Evolutionary conservation across 2,113 vertebrate species (phyloP).

Genomic region (Machaerirhynchus nigripectus): DNA sequence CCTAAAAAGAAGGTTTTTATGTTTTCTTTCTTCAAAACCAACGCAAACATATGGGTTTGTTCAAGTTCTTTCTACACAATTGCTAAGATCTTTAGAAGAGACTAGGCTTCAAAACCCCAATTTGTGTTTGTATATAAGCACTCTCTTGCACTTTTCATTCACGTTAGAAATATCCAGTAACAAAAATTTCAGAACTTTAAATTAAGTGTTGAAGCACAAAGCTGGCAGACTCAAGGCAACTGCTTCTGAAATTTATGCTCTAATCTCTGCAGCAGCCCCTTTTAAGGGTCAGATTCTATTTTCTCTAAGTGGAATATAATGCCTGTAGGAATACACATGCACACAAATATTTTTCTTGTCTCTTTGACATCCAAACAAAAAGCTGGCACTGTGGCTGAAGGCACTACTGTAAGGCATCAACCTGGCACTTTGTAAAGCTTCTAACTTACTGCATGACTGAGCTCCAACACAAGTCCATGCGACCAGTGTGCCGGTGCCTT

Average conservation of each 20-base stretch:
- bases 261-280: background rate
- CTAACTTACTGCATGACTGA: background rate
- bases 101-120: background rate
- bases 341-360: background rate
- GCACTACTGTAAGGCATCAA: background rate
- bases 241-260: background rate
- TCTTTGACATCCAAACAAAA: background rate
- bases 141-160: background rate
- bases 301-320: background rate
- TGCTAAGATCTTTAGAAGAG: background rate
- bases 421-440: background rate
- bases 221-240: background rate
- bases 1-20: background rate
- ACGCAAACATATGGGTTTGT: background rate
- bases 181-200: background rate
- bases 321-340: background rate
- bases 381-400: background rate
- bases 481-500: rapidly evolving
- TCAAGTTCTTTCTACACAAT: background rate
- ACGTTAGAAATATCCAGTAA: background rate
- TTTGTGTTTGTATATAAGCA: background rate
- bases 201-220: background rate
- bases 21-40: background rate
- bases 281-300: background rate
- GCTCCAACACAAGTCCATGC: rapidly evolving